Percentiles rank a stretch among this genome's conserved stretches.
These are phyloP conservation scores for Geodia barretti DNA, from an alignment of 37 sponge, comb jelly and placozoan genomes.

Conservation along the genomic window DNA sequence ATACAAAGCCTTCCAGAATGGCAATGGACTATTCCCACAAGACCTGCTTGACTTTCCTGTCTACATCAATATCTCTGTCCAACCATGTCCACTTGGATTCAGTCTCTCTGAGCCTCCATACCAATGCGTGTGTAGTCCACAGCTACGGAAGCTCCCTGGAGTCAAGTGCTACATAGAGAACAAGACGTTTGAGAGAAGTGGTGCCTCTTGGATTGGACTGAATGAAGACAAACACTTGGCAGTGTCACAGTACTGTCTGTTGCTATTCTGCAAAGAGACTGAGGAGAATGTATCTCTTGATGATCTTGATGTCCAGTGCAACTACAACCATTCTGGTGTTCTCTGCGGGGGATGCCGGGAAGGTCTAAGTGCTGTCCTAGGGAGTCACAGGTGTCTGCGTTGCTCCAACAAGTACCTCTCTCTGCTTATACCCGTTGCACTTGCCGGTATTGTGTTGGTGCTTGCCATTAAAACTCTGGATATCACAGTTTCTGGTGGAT, in stretches of 20 bases:
- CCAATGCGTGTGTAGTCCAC: neutral
- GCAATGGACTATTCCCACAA: neutral
- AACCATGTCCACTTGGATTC: conserved; percentile 9
- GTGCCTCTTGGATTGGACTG: conserved; percentile 1
- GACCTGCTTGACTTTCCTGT: neutral
- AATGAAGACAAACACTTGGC: neutral
- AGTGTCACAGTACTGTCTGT: neutral
- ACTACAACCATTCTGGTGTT: neutral
- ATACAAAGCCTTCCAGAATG: neutral
- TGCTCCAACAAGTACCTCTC: conserved; percentile 11
- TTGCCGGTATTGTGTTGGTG: neutral
- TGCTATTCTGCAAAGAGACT: conserved; percentile 2
- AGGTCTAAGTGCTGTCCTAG: neutral
- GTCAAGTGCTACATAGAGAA: neutral
- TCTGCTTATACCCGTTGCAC: neutral
- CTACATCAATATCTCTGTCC: neutral
- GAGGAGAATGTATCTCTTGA: neutral
- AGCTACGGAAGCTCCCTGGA: neutral
- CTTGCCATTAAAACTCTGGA: neutral
- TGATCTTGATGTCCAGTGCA: neutral
- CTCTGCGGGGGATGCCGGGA: conserved; percentile 3
- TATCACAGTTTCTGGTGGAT: conserved; percentile 5
- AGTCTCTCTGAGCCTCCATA: neutral
- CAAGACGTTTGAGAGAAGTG: neutral
- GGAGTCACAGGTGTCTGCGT: neutral